A percentile compares a stretch with the other conserved stretches of the same genome.
These are phyloP conservation scores for Oenanthe melanoleuca DNA, from an alignment of 2,113 vertebrate species.

Conservation along the genomic window DNA sequence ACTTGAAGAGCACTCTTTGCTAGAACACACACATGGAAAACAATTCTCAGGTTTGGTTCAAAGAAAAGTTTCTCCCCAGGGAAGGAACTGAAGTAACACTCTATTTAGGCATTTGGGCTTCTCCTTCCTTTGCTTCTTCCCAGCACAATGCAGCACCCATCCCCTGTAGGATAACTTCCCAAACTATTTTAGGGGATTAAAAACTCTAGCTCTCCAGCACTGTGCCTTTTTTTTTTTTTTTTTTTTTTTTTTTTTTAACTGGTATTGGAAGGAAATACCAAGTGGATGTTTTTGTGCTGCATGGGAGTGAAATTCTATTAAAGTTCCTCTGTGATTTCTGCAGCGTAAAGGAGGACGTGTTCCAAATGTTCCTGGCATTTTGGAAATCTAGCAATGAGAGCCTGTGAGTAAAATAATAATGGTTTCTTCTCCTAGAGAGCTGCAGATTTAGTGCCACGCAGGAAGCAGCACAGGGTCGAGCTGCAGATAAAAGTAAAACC, in stretches of 20 bases:
- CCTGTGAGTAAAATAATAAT: neutral
- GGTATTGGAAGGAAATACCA: neutral
- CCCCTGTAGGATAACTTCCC: neutral
- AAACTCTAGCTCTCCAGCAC: neutral
- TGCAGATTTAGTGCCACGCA: neutral
- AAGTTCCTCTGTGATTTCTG: neutral
- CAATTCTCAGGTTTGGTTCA: neutral
- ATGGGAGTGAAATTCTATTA: neutral
- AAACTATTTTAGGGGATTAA: accelerated
- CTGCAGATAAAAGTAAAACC: neutral
- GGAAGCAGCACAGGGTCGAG: neutral
- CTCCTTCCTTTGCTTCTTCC: neutral
- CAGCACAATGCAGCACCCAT: neutral
- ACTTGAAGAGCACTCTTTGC: neutral
- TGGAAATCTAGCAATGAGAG: neutral
- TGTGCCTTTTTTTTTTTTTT: accelerated
- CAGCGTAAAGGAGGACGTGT: neutral
- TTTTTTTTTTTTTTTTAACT: neutral
- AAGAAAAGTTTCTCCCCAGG: neutral
- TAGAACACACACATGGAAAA: neutral
- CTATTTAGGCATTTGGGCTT: neutral
- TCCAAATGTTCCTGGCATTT: neutral
- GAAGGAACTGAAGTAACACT: neutral
- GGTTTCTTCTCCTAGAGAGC: neutral
- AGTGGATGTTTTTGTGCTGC: neutral